These are phyloP conservation scores for Athalia rosae DNA, from an alignment of 2,888 invertebrate genomes.

Conservation along the genomic window DNA sequence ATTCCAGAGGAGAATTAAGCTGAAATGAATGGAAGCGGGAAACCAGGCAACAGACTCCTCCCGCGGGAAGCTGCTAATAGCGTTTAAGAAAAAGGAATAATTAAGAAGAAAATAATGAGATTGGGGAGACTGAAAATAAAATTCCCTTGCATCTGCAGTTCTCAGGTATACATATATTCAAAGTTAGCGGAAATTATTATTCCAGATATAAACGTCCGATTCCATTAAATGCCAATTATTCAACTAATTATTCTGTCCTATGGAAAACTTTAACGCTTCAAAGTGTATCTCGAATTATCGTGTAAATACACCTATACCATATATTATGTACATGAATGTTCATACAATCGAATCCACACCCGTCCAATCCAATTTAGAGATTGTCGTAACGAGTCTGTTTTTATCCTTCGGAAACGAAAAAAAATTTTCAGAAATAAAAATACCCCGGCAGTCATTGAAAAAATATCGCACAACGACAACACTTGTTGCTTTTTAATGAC, in stretches of 20 bases:
- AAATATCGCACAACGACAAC: too few relatives aligned
- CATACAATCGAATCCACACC: too few relatives aligned
- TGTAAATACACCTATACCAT: too few relatives aligned
- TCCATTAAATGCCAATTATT: slow-evolving; percentile 56
- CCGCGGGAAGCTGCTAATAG: slow-evolving; percentile 60
- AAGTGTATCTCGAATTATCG: slow-evolving; percentile 12
- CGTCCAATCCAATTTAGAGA: too few relatives aligned
- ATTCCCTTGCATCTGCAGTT: slow-evolving; percentile 51
- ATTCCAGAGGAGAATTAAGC: slow-evolving; percentile 53
- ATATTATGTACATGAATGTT: not conserved
- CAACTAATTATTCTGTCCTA: slow-evolving; percentile 55
- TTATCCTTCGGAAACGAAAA: too few relatives aligned
- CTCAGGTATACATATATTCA: not conserved
- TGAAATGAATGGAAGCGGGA: slow-evolving; percentile 55
- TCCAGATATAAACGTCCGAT: slow-evolving; percentile 52
- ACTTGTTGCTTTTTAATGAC: too few relatives aligned
- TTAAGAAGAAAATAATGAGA: slow-evolving; percentile 59
- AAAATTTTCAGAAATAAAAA: too few relatives aligned
- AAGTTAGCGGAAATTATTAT: slow-evolving; percentile 54
- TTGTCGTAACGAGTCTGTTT: too few relatives aligned
- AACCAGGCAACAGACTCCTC: slow-evolving; percentile 55
- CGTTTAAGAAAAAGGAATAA: slow-evolving; percentile 62
- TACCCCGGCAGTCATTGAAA: too few relatives aligned
- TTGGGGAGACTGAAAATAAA: slow-evolving; percentile 53
- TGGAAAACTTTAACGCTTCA: slow-evolving; percentile 15